Evolutionary conservation across 92 coral and sea anemone species (phyloP).

Genomic region (Siderastrea radians): DNA sequence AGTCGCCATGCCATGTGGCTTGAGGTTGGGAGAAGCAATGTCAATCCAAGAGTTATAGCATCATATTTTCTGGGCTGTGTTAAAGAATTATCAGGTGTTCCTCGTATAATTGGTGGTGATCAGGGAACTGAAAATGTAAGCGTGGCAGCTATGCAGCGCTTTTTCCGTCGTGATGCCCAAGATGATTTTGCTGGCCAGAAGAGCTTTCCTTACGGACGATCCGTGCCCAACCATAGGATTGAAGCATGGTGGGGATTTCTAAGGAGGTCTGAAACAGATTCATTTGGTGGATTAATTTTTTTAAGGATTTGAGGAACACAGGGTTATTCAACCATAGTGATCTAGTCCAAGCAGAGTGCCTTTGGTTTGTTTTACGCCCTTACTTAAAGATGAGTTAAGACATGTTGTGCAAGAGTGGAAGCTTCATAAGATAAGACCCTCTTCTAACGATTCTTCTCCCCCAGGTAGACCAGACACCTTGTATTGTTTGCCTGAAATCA

Average conservation of each 20-base stretch:
- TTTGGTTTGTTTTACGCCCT: neutral
- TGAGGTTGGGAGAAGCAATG: conserved; percentile 67
- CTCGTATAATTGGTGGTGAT: conserved; percentile 59
- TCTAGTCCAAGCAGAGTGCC: neutral
- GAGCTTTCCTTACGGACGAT: neutral
- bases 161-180: neutral
- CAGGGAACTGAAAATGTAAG: conserved; percentile 68
- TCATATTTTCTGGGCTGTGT: conserved; percentile 62
- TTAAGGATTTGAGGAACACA: neutral
- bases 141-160: neutral
- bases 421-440: too few relatives aligned
- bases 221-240: too few relatives aligned
- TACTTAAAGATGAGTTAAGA: neutral
- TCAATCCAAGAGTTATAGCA: conserved; percentile 64
- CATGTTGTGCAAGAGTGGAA: neutral
- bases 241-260: too few relatives aligned
- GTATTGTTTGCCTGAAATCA: too few relatives aligned
- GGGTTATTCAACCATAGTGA: neutral
- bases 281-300: too few relatives aligned
- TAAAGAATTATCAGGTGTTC: conserved; percentile 60
- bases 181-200: neutral
- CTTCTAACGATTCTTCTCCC: too few relatives aligned
- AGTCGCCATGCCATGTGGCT: conserved; percentile 70
- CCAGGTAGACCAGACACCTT: too few relatives aligned
- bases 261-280: too few relatives aligned